phyloP scores from a whole-genome alignment of 2,113 vertebrate genomes.

The Theropithecus gelada region DNA sequence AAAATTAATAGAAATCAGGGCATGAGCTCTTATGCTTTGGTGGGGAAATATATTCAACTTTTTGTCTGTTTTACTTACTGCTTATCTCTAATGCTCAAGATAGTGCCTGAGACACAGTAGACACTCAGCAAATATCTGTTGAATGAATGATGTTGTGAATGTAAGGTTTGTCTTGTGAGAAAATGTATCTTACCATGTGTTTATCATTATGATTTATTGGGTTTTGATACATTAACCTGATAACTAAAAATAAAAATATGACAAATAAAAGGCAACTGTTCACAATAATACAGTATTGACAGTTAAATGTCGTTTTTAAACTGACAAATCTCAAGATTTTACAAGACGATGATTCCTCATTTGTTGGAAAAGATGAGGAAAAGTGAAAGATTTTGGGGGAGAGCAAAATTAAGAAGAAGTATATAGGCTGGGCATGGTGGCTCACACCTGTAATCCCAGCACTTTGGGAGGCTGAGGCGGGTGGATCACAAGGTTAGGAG shows the following conservation, averaged over 20 bases:
- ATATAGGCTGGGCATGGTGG: not conserved
- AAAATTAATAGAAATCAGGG: not conserved
- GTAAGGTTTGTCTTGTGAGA: no score
- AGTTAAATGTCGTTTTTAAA: not conserved
- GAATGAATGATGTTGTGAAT: not conserved
- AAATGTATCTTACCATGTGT: not conserved
- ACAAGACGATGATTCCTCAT: not conserved
- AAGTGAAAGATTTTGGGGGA: not conserved
- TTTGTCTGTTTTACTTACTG: no score
- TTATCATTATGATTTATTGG: not conserved
- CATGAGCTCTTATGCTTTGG: not conserved
- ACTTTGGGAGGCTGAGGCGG: no score
- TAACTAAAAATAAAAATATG: not conserved
- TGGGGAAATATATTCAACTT: not conserved
- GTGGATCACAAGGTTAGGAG: no score
- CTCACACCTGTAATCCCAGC: no score
- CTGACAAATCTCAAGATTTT: not conserved
- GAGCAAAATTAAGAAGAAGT: not conserved
- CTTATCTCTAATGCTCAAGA: not conserved
- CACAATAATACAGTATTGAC: not conserved
- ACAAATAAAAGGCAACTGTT: not conserved
- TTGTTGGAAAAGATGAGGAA: not conserved
- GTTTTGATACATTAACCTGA: not conserved
- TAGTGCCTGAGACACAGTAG: not conserved
- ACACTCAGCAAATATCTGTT: not conserved